Evolutionary conservation across 2,797 vertebrate genomes (phyloP).

Genomic region (Diglossa cyanea): DNA sequence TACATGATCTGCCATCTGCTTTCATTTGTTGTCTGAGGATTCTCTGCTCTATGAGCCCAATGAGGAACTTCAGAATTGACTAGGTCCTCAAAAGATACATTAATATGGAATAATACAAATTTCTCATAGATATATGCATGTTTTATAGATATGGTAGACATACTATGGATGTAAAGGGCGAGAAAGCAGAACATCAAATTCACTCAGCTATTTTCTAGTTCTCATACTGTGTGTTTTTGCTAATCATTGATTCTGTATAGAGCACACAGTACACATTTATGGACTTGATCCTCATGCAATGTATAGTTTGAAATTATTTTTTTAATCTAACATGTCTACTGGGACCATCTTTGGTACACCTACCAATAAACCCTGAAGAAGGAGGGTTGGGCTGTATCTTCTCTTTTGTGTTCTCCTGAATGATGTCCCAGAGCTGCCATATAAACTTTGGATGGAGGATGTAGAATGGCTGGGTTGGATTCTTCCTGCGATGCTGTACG

Average conservation of each 20-base stretch:
- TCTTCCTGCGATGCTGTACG: constrained; percentile 83
- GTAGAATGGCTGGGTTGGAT: constrained; percentile 91
- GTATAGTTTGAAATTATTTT: neutral
- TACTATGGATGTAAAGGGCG: neutral
- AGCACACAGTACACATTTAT: neutral
- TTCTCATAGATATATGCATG: neutral
- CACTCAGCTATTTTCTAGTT: neutral
- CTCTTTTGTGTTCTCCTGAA: constrained; percentile 94
- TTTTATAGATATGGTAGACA: neutral
- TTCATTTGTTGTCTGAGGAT: neutral
- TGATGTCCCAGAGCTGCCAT: constrained; percentile 97
- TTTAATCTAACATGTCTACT: neutral
- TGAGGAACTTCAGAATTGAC: neutral
- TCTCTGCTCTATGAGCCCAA: neutral
- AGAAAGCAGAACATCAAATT: neutral
- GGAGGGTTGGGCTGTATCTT: constrained; percentile 98
- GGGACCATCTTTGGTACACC: constrained; percentile 8
- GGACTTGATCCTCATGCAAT: neutral
- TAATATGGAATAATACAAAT: neutral
- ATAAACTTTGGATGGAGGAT: constrained; percentile 95
- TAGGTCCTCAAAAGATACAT: neutral
- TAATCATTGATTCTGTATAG: neutral
- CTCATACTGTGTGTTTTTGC: neutral
- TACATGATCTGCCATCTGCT: neutral
- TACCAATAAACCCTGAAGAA: constrained; percentile 97